Evolutionary conservation across 2,797 vertebrate genomes (phyloP).

Genomic region (Diglossa cyanea): DNA sequence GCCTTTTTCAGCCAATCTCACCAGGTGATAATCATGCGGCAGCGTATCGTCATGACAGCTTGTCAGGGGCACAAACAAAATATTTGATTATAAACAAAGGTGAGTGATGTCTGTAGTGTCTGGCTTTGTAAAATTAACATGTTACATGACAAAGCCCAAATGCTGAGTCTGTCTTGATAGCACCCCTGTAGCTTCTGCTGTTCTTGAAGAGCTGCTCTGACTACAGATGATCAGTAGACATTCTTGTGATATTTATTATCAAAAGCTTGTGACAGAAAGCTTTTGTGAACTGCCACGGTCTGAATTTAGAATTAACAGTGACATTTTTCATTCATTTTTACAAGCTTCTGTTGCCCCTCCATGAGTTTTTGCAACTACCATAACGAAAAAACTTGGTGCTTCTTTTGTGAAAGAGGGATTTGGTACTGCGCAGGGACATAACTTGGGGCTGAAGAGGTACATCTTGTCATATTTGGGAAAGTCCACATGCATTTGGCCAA

Average conservation of each 20-base stretch:
- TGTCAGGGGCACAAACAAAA: neutral
- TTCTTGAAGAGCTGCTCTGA: neutral
- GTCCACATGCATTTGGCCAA: neutral
- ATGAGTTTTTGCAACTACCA: neutral
- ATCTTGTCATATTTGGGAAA: neutral
- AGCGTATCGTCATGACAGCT: neutral
- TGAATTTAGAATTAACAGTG: neutral
- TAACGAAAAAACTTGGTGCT: neutral
- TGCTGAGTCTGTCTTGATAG: constrained; percentile 1
- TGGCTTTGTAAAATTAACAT: neutral
- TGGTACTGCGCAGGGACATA: neutral
- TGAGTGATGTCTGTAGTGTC: neutral
- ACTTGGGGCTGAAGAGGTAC: neutral
- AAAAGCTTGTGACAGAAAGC: neutral
- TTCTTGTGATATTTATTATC: neutral
- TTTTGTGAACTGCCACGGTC: neutral
- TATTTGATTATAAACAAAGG: constrained; percentile 30
- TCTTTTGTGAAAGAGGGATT: neutral
- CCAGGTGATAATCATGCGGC: neutral
- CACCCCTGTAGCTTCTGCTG: constrained; percentile 9
- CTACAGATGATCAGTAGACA: neutral
- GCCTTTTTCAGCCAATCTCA: neutral
- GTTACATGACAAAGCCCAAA: neutral
- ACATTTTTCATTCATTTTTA: neutral
- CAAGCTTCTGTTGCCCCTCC: neutral